A percentile compares a stretch with the other conserved stretches of the same genome.
Evolutionary conservation across 1,140 invertebrate genomes (phyloP).

Genomic region (Stratiolaelaps scimitus): DNA sequence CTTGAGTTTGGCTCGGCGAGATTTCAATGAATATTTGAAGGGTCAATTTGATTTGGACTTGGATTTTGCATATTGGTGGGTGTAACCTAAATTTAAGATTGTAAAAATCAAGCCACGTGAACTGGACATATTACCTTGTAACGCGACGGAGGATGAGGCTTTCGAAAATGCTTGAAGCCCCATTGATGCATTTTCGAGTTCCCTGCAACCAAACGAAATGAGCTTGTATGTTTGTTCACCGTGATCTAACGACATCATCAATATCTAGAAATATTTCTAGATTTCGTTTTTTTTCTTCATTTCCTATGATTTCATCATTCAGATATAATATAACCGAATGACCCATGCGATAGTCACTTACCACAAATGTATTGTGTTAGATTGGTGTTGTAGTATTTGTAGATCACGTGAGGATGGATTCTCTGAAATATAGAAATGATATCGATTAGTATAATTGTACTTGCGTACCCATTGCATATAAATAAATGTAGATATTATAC

Average conservation of each 20-base stretch:
- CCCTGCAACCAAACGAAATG: constrained; percentile 39
- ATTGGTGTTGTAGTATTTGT: constrained; percentile 60
- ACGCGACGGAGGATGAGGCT: constrained; percentile 32
- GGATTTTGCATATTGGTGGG: too few relatives aligned
- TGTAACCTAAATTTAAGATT: too few relatives aligned
- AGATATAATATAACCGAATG: too few relatives aligned
- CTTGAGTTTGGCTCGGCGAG: too few relatives aligned
- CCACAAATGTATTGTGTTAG: constrained; percentile 73
- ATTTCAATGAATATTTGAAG: too few relatives aligned
- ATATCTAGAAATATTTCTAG: background rate
- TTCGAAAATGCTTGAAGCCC: constrained; percentile 44
- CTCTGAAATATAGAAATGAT: constrained; percentile 48
- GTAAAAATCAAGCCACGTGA: background rate
- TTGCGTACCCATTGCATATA: too few relatives aligned
- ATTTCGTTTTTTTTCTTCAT: constrained; percentile 33
- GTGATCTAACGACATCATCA: background rate
- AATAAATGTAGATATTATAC: too few relatives aligned
- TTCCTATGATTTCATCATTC: constrained; percentile 35
- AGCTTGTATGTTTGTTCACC: background rate
- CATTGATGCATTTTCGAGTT: constrained; percentile 63
- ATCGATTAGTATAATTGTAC: background rate
- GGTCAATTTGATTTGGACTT: too few relatives aligned
- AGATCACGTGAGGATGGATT: constrained; percentile 91
- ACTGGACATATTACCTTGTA: background rate
- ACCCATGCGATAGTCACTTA: constrained; percentile 38